These are phyloP conservation scores for Bovichtus variegatus DNA, from an alignment of 2,797 vertebrate genomes.

Conservation along the genomic window DNA sequence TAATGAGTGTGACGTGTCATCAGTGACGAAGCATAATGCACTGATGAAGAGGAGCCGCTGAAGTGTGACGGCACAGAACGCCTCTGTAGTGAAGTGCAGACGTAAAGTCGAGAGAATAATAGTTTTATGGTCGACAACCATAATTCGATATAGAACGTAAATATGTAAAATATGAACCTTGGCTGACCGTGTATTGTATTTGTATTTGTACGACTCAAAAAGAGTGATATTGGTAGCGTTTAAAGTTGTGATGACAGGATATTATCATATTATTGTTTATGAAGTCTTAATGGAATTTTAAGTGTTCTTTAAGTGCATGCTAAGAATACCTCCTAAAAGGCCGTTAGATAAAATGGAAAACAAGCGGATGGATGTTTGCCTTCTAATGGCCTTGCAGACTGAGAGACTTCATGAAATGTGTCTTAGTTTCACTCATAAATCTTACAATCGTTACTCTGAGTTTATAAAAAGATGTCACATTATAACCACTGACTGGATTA, in stretches of 20 bases:
- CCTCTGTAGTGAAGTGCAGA: not conserved
- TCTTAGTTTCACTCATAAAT: slow-evolving; percentile 36
- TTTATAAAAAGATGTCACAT: slow-evolving; percentile 14
- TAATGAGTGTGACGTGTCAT: not conserved
- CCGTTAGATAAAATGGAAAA: slow-evolving; percentile 47
- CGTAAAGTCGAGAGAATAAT: not conserved
- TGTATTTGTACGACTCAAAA: not conserved
- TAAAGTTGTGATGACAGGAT: slow-evolving; percentile 9
- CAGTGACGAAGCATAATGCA: not conserved
- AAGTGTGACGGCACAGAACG: not conserved
- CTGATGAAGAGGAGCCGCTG: not conserved
- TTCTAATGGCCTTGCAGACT: slow-evolving; percentile 49
- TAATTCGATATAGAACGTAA: not conserved
- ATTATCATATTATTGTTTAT: slow-evolving; percentile 10
- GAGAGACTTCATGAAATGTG: slow-evolving; percentile 40
- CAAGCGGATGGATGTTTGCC: slow-evolving; percentile 41
- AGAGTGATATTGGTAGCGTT: not conserved
- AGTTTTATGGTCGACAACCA: not conserved
- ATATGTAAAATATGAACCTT: slow-evolving; percentile 5
- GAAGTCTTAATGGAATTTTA: slow-evolving; percentile 37
- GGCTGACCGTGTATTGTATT: slow-evolving; percentile 1
- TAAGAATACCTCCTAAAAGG: slow-evolving; percentile 27
- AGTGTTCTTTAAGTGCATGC: slow-evolving; percentile 44
- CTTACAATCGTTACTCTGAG: slow-evolving; percentile 18
- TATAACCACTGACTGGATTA: slow-evolving; percentile 12